Conservation (phyloP, 2,113 vertebrate species). For the Nibea coibor region DNA sequence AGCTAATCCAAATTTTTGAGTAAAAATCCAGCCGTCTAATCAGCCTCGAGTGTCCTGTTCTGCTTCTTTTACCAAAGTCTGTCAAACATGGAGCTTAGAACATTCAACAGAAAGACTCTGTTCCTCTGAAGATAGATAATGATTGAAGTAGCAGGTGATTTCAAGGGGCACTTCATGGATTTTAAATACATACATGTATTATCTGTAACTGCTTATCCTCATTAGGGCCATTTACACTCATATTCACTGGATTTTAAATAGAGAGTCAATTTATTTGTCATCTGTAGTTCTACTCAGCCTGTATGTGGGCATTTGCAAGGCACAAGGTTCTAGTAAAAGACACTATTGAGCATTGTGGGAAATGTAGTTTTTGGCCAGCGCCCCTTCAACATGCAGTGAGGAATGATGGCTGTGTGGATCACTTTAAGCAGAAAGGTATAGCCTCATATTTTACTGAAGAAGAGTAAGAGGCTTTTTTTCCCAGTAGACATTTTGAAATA, state of each 20-base stretch:
- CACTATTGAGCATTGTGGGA: neutral
- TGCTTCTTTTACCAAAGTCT: neutral
- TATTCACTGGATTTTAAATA: neutral
- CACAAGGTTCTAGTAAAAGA: neutral
- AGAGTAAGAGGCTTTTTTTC: neutral
- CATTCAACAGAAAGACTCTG: too few relatives aligned
- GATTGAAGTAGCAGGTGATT: neutral
- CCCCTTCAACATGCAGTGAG: neutral
- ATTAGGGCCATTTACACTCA: too few relatives aligned
- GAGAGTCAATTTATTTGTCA: neutral
- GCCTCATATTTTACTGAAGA: neutral
- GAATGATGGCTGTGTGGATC: neutral
- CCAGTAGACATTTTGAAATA: neutral
- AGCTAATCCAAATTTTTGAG: slow-evolving; percentile 30
- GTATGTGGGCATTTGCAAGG: neutral
- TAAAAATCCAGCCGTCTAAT: slow-evolving; percentile 11
- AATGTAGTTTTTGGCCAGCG: neutral
- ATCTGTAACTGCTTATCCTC: too few relatives aligned
- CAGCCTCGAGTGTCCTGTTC: neutral
- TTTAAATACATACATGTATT: neutral
- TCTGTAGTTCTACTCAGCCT: neutral
- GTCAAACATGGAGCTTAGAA: neutral
- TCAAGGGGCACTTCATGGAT: neutral
- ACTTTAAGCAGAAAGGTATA: neutral
- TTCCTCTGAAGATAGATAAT: neutral